Conservation (phyloP, 2,113 vertebrate genomes). For the Gopherus evgoodei region DNA sequence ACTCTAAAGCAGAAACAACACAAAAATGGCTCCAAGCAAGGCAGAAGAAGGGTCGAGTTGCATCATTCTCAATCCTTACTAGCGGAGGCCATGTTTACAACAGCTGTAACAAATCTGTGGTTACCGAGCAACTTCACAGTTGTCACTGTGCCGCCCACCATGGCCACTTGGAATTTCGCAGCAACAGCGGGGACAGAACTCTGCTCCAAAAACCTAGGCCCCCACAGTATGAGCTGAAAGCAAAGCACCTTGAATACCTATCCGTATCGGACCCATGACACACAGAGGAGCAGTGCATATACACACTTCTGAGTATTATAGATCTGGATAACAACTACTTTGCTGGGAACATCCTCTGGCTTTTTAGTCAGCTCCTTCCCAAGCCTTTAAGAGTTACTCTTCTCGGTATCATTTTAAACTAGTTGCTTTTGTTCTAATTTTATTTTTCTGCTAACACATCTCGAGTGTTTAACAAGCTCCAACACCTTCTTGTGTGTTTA, state of each 20-base stretch:
- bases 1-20: background rate
- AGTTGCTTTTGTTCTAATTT: background rate
- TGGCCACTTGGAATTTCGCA: background rate
- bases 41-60: background rate
- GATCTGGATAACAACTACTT: no score
- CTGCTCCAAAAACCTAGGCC: background rate
- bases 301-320: background rate
- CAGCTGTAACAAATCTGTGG: background rate
- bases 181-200: background rate
- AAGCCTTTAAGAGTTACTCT: background rate
- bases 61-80: background rate
- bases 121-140: background rate
- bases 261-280: accelerated
- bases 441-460: background rate
- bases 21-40: background rate
- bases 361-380: background rate
- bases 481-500: background rate
- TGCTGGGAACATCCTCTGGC: background rate
- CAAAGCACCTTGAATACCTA: accelerated
- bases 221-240: background rate
- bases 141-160: background rate
- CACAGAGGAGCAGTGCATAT: background rate
- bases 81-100: background rate
- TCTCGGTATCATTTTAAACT: background rate
- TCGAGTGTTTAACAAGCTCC: no score